Base-by-base conservation (phyloP, 35 echinoderm and acorn worm species). In the Heliocidaris erythrogramma region DNA sequence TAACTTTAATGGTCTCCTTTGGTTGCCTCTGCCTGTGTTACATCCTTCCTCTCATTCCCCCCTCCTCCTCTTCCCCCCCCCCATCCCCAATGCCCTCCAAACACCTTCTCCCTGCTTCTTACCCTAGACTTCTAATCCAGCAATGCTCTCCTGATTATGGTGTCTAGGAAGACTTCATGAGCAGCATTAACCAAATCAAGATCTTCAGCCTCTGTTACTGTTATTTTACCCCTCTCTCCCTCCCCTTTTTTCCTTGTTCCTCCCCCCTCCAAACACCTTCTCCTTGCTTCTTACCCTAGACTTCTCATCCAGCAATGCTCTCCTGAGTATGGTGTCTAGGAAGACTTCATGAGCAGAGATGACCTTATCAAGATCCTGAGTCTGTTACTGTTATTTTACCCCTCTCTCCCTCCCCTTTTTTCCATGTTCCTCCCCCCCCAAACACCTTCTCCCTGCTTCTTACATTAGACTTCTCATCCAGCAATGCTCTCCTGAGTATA, bases 101-200 rank as follows among this genome's bases (percentile, higher is more conserved):
- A 56, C 2, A 56, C 52, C 52, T 56, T 56, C 52, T 18, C 27
- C 52, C 17, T 52, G 27, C 56, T 42, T 29, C 92, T 86, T 94
- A 99, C 97, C 94, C 94, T 95, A 8, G 97, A 99, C 93, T 97
- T 94, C 9, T 97, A 60, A 61, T 96, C 96, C 21, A 99, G 88
- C 27, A 99, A 95, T 0, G 96, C 96, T 47, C 98, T 94, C 47
- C 94, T 96, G 11, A 99, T 94, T 61, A 99, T 99, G 12, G 97
- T 96, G 59, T 99, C 97, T 42, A 99, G 94, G 92, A 97, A 99
- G 59, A 95, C 95, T 94, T 97, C 97, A 93, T 99, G 98, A 71
- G 98, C 98, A 49, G 97, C 92, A 31, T 97, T 99, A 93, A 99
- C 97, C 48, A 97, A 94, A 94, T 99, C 98, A 92, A 99, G 84